phyloP scores from a whole-genome alignment of 2,797 vertebrate genomes.

The Euphonia xanthogaster region DNA sequence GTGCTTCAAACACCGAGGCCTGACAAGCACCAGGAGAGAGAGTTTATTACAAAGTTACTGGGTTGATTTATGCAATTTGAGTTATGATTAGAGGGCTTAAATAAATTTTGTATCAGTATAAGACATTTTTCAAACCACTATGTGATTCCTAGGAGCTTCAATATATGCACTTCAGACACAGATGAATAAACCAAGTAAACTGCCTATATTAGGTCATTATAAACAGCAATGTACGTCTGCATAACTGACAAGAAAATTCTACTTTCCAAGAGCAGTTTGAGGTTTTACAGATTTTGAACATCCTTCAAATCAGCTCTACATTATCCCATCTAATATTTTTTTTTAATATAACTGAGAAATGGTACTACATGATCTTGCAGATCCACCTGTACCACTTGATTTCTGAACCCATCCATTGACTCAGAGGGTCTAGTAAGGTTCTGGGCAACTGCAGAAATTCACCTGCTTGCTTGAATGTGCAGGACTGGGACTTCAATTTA shows the following conservation, averaged over 20 bases:
- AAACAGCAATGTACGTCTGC: neutral
- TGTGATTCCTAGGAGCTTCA: neutral
- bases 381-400: neutral
- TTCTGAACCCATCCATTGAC: neutral
- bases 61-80: conserved; percentile 28
- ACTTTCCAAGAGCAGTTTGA: neutral
- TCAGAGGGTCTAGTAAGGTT: neutral
- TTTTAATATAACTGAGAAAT: neutral
- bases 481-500: neutral
- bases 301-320: neutral
- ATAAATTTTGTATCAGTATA: neutral
- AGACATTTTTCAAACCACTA: conserved; percentile 22
- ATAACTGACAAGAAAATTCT: neutral
- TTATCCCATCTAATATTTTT: neutral
- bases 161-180: neutral
- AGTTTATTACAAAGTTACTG: conserved; percentile 42
- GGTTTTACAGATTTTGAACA: neutral
- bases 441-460: neutral
- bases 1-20: conserved; percentile 4
- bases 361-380: neutral
- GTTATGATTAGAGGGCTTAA: conserved; percentile 42
- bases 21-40: neutral
- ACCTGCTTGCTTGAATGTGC: neutral
- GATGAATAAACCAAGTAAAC: neutral
- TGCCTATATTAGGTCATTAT: neutral